Base-by-base conservation (phyloP, 2,797 vertebrate genomes). In the Manis javanica region DNA sequence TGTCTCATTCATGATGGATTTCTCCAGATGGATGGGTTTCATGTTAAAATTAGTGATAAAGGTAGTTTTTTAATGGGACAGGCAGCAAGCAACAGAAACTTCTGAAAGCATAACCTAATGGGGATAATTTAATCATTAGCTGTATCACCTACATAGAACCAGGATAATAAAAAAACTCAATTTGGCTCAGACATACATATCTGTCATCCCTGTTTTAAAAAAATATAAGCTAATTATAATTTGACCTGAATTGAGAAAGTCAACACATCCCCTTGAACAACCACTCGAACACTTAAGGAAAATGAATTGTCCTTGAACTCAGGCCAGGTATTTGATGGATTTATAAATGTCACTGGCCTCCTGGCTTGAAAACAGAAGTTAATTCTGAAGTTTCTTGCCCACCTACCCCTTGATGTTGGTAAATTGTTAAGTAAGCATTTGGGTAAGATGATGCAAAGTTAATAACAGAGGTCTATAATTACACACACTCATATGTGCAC, bases 401-500 rank as follows among this genome's bases (percentile, higher is more conserved):
- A 96, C 89, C 90, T 97, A 88, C 21, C 84, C 90, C 94, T 97
- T 97, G 96, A 96, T 92, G 94, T 86, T 77, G 78, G 87, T 37
- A 72, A 90, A 96, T 10, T 88, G n/a, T 93, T 93, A 89, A 93
- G 90, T 68, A 94, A 92, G 96, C 89, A 86, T 87, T 74, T 57
- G 55, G 90, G 42, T 91, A 88, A 94, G 46, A 89, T 11, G 89
- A 96, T 85, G 90, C 93, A 85, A 91, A 97, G 87, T 96, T 97
- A 96, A 69, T 94, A 90, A 82, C 82, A 83, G 79, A 95, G 93
- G 85, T 72, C 87, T 97, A 46, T 96, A 97, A 97, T 97, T 97
- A 98, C 51, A 83, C 14, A 88, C 29, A 69, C 63, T 89, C 81
- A 49, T 59, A 93, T 16, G 59, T 31, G 61, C 42, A 83, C 91